Evolutionary conservation across 2,888 invertebrate genomes (phyloP), one percentile per base, ranked within the genome.

Genomic region (Sisyra nigra): DNA sequence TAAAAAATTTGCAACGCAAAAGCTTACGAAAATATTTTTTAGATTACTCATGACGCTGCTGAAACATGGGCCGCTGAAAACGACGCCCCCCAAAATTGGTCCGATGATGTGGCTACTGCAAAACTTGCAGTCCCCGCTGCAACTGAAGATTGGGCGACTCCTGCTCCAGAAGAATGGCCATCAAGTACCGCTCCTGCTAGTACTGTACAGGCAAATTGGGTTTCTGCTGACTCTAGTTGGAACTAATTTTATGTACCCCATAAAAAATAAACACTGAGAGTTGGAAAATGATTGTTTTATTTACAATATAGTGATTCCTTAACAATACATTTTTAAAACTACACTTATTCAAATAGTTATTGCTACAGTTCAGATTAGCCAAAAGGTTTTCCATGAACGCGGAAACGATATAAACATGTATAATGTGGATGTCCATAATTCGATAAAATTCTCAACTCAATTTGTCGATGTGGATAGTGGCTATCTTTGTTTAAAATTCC

Each of bases 361-460:
- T 36, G 30, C 31, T 31, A 13, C 36, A 32, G 41, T 44, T 44
- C 34, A 15, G 13, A 31, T 9, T 29, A 19, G 8, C 18, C 33
- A 11, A 40, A 34, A 13, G 41, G 33, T 40, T 42, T 42, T 40
- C 74, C 73, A 56, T 82, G 80, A 35, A 84, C 70, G 52, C 80
- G 66, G 50, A 84, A 68, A 53, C 82, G 66, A 55, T 84, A 84
- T 42, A 84, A 55, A 57, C 83, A 84, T 9, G 83, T 84, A 57
- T 74, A 80, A 36, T 71, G 68, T 3, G 58, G 53, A 54, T 79
- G 75, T 24, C 83, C 83, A 54, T 81, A 72, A 63, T 84, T 84
- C 45, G 57, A 62, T 34, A 61, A 52, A 29, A 75, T 62, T 45
- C 60, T 56, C 40, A 76, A 53, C 52, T 75, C 73, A 18, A 74